Conservation (phyloP, 2,888 invertebrate genomes). For the Tigriopus californicus region DNA sequence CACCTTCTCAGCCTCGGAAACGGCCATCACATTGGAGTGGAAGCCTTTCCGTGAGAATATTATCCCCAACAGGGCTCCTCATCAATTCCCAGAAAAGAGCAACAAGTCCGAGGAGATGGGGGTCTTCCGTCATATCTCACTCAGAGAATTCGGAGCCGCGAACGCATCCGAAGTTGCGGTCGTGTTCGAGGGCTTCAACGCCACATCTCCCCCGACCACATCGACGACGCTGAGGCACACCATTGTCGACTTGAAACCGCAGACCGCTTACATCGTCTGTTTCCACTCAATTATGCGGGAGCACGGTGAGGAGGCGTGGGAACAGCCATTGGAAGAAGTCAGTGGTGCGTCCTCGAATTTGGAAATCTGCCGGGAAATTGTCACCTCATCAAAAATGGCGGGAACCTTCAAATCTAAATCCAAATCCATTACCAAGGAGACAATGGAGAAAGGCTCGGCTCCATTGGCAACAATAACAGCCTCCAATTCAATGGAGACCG, state of each 20-base stretch:
- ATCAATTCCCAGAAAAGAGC: background rate
- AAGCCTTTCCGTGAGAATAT: background rate
- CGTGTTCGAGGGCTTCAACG: background rate
- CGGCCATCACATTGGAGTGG: background rate
- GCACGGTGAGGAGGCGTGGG: too few relatives aligned
- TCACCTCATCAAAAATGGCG: too few relatives aligned
- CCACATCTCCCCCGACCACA: background rate
- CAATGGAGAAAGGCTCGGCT: too few relatives aligned
- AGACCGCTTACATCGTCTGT: background rate
- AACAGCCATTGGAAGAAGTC: too few relatives aligned
- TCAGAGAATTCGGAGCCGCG: background rate
- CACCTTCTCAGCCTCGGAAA: background rate
- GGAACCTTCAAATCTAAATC: too few relatives aligned
- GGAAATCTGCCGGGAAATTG: too few relatives aligned
- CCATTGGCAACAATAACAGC: too few relatives aligned
- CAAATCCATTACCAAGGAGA: too few relatives aligned
- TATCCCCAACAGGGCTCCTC: background rate
- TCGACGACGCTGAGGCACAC: background rate
- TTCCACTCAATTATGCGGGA: background rate
- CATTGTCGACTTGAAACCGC: background rate
- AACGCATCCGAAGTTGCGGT: background rate
- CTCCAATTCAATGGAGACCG: too few relatives aligned
- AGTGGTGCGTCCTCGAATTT: too few relatives aligned
- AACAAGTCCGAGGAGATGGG: background rate
- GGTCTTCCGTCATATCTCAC: background rate